Conservation (phyloP, 2,888 invertebrate genomes). For the Sturmia bella region DNA sequence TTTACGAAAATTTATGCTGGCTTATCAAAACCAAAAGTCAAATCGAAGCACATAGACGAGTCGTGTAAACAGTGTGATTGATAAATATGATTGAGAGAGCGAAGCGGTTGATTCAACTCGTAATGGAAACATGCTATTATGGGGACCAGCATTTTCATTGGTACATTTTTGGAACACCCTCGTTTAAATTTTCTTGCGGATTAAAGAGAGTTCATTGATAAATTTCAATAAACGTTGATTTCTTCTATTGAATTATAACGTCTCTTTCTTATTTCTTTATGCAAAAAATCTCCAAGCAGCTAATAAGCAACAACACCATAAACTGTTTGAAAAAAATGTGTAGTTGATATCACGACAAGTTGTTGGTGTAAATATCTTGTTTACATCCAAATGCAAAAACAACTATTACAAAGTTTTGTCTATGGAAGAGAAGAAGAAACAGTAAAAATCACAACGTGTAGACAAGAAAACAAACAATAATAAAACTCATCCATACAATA, state of each 20-base stretch:
- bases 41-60: too few species aligned
- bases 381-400: conserved; percentile 30
- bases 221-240: not conserved
- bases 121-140: too few species aligned
- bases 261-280: not conserved
- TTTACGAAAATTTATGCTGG: too few species aligned
- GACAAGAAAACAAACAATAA: conserved; percentile 45
- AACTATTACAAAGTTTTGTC: conserved; percentile 9
- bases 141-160: too few species aligned
- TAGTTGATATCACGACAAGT: conserved; percentile 24
- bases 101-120: too few species aligned
- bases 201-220: conserved; percentile 17
- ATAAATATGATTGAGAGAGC: too few species aligned
- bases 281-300: conserved; percentile 6
- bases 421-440: conserved; percentile 13
- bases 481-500: conserved; percentile 52
- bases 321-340: not conserved
- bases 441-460: conserved; percentile 60
- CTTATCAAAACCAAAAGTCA: too few species aligned
- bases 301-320: conserved; percentile 6
- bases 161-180: not conserved
- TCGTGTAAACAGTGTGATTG: too few species aligned
- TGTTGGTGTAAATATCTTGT: conserved; percentile 37
- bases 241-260: conserved; percentile 9
- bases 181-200: conserved; percentile 9